Evolutionary conservation across 2,113 vertebrate genomes (phyloP).

Genomic region (Callopanchax toddi): DNA sequence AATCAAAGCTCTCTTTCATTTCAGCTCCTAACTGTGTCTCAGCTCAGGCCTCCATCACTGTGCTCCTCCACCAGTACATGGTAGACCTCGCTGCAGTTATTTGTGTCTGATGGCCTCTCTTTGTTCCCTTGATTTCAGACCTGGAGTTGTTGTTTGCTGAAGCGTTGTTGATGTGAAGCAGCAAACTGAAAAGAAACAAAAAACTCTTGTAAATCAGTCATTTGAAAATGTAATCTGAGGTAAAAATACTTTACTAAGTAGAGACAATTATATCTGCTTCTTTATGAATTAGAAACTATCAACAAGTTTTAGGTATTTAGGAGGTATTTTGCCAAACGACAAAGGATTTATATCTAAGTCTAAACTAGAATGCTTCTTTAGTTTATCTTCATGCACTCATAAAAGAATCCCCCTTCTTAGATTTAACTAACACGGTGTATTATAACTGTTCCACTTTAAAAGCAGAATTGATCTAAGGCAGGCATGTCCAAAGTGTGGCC

Average conservation of each 20-base stretch:
- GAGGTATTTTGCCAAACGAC: no score
- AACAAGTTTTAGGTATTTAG: background rate
- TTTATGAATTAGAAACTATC: conserved; percentile 1
- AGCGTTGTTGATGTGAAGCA: background rate
- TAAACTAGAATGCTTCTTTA: no score
- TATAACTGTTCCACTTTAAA: no score
- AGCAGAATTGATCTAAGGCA: no score
- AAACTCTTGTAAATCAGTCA: conserved; percentile 4
- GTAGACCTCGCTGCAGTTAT: conserved; percentile 34
- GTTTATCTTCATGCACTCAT: no score
- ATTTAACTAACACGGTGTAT: no score
- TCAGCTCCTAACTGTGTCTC: conserved; percentile 54
- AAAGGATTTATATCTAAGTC: no score
- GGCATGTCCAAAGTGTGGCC: no score
- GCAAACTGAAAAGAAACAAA: background rate
- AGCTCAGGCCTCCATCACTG: conserved; percentile 50
- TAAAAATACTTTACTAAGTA: background rate
- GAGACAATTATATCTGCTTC: background rate
- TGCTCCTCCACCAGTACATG: conserved; percentile 51
- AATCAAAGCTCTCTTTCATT: conserved; percentile 79
- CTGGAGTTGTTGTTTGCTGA: conserved; percentile 33
- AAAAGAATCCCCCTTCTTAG: no score
- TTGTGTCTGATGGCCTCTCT: conserved; percentile 44
- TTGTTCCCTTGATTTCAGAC: conserved; percentile 29
- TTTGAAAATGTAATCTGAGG: conserved; percentile 3